These are phyloP conservation scores for Nymphicus hollandicus DNA, from an alignment of 2,113 vertebrate genomes.

Conservation along the genomic window DNA sequence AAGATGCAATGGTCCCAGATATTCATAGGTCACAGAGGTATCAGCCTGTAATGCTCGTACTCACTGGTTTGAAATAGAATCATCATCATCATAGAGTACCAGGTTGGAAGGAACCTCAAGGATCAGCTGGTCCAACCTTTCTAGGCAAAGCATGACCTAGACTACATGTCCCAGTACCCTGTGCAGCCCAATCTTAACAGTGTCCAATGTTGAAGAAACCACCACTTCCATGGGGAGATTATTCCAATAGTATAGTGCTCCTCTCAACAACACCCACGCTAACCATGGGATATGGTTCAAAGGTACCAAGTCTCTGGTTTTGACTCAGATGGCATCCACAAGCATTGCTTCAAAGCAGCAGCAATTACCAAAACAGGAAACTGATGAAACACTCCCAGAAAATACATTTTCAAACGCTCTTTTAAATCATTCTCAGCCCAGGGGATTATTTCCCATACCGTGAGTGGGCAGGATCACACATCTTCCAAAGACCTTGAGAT, in stretches of 20 bases:
- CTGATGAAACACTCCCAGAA: neutral
- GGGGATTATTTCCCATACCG: rapidly evolving
- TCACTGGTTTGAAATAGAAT: neutral
- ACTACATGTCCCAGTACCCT: neutral
- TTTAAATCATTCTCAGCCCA: neutral
- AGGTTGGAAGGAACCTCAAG: neutral
- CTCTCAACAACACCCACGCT: neutral
- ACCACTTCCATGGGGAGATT: neutral
- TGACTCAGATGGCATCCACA: neutral
- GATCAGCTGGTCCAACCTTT: neutral
- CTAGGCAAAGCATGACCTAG: neutral
- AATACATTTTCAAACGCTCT: neutral
- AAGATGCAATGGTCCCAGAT: neutral
- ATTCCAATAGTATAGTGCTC: neutral
- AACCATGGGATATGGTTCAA: rapidly evolving
- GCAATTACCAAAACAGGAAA: neutral
- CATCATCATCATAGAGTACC: neutral
- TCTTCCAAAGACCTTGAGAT: neutral
- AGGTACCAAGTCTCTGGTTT: neutral
- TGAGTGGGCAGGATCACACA: neutral
- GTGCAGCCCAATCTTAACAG: neutral
- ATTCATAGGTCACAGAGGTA: neutral
- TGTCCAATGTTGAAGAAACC: neutral
- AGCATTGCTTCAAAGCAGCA: neutral
- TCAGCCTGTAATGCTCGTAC: neutral